Evolutionary conservation across 2,888 invertebrate genomes (phyloP).

Genomic region (Arenicola marina): DNA sequence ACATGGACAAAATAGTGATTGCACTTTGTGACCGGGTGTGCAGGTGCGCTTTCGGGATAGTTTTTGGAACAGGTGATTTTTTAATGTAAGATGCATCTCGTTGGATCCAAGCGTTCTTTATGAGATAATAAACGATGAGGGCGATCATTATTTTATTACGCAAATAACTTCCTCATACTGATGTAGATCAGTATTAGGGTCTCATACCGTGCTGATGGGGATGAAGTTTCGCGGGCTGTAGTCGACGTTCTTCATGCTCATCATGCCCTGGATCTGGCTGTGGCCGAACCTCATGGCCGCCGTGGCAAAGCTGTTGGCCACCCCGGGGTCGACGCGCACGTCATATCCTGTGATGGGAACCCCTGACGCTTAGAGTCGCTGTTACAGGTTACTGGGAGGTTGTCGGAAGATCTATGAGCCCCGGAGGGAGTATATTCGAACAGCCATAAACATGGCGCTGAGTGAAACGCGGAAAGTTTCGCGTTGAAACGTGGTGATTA

Average conservation of each 20-base stretch:
- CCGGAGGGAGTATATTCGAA: too few species aligned
- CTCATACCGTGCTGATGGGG: conserved; percentile 19
- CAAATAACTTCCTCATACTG: too few species aligned
- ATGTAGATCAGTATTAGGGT: too few species aligned
- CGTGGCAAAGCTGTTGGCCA: conserved; percentile 47
- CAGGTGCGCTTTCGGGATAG: too few species aligned
- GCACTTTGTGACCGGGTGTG: too few species aligned
- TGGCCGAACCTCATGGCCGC: conserved; percentile 54
- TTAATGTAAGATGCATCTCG: not conserved
- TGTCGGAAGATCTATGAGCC: too few species aligned
- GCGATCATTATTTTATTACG: too few species aligned
- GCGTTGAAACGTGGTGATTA: too few species aligned
- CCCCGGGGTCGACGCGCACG: conserved; percentile 34
- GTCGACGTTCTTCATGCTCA: conserved; percentile 10
- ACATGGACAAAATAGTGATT: not conserved
- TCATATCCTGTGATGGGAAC: conserved; percentile 25
- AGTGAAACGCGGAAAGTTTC: not conserved
- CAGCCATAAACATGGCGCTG: not conserved
- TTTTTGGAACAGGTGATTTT: not conserved
- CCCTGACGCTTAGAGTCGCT: too few species aligned
- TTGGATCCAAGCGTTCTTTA: not conserved
- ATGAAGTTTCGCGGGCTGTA: conserved; percentile 12
- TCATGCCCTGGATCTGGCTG: conserved; percentile 29
- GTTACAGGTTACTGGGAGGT: too few species aligned
- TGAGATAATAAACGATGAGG: too few species aligned